Percentiles rank a stretch among this genome's conserved stretches.
Evolutionary conservation across 2,888 invertebrate species (phyloP).

Genomic region (Hipparchia semele): DNA sequence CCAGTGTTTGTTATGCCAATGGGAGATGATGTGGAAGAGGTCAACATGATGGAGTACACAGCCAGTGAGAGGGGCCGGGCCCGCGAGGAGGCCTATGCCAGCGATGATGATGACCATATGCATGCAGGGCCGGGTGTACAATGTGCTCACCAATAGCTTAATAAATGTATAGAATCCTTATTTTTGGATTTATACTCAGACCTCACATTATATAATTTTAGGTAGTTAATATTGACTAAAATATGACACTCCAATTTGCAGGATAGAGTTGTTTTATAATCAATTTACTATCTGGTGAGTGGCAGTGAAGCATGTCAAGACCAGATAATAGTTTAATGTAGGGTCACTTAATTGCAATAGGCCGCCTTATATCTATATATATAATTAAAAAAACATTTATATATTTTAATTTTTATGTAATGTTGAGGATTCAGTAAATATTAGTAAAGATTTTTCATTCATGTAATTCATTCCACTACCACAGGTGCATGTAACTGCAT

Average conservation of each 20-base stretch:
- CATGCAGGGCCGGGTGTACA: slow-evolving; percentile 86
- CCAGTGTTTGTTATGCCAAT: slow-evolving; percentile 87
- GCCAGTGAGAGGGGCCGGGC: slow-evolving; percentile 81
- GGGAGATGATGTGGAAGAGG: slow-evolving; percentile 94
- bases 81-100: slow-evolving; percentile 88
- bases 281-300: slow-evolving; percentile 15
- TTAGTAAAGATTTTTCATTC: slow-evolving; percentile 40
- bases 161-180: slow-evolving; percentile 51
- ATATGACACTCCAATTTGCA: slow-evolving; percentile 48
- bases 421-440: slow-evolving; percentile 37
- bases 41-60: slow-evolving; percentile 90
- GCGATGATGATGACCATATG: slow-evolving; percentile 84
- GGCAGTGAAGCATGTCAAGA: neutral
- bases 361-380: slow-evolving; percentile 31
- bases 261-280: slow-evolving; percentile 8
- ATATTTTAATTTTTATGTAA: slow-evolving; percentile 27
- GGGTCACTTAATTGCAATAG: slow-evolving; percentile 29
- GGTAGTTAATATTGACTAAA: slow-evolving; percentile 65
- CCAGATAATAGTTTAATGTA: slow-evolving; percentile 15
- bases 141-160: slow-evolving; percentile 91
- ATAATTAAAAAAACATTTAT: slow-evolving; percentile 14
- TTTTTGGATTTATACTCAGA: slow-evolving; percentile 66
- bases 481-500: slow-evolving; percentile 40
- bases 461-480: slow-evolving; percentile 48
- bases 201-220: slow-evolving; percentile 73